These are phyloP conservation scores for Coendou prehensilis DNA, from an alignment of 2,797 vertebrate species.

Conservation along the genomic window DNA sequence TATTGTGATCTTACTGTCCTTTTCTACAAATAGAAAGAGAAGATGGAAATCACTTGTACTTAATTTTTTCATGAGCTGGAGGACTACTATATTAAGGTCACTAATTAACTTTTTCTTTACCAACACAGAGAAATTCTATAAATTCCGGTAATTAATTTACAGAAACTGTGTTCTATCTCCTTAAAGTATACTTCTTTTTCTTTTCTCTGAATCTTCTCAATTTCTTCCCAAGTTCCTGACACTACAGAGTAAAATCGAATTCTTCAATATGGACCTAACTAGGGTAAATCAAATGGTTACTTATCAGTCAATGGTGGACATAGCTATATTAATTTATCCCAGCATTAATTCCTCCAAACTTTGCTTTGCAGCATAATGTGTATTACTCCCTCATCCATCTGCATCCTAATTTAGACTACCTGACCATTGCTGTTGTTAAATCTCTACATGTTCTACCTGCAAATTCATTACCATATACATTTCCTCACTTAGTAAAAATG, in stretches of 20 bases:
- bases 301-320: not conserved
- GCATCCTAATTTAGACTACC: not conserved
- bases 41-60: not conserved
- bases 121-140: not conserved
- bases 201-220: constrained; percentile 19
- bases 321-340: not conserved
- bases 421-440: not conserved
- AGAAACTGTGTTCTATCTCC: not conserved
- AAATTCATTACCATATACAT: constrained; percentile 1
- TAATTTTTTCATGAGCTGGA: not conserved
- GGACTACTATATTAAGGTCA: not conserved
- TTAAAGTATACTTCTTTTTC: not conserved
- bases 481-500: not conserved
- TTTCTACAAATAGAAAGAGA: not conserved
- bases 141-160: not conserved
- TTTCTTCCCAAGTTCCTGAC: not conserved
- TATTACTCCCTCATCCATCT: not conserved
- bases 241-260: not conserved
- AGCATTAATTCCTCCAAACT: not conserved
- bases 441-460: not conserved
- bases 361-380: not conserved
- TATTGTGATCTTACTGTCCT: constrained; percentile 17
- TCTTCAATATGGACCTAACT: not conserved
- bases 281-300: not conserved
- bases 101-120: constrained; percentile 5